phyloP scores from a whole-genome alignment of 1,140 invertebrate species.

The Babylonia areolata region DNA sequence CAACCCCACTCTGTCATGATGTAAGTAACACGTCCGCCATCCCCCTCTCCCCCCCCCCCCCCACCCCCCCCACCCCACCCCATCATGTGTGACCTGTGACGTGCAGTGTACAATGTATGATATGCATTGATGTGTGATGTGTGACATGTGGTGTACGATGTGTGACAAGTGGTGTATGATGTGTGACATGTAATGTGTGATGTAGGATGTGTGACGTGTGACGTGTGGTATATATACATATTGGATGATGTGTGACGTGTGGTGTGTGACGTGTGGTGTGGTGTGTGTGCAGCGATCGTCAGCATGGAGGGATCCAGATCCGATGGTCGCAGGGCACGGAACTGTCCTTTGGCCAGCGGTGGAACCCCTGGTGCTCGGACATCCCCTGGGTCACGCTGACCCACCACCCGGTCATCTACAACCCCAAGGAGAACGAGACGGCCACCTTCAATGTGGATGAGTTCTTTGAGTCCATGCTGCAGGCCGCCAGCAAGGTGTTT shows the following conservation, averaged over 20 bases:
- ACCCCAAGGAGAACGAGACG: conserved; percentile 78
- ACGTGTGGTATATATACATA: too few relatives aligned
- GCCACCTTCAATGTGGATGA: conserved; percentile 74
- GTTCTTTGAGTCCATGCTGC: conserved; percentile 69
- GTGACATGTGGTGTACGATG: too few relatives aligned
- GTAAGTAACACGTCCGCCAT: conserved; percentile 81
- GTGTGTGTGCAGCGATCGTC: conserved; percentile 74
- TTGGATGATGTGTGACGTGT: too few relatives aligned
- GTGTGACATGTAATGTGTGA: too few relatives aligned
- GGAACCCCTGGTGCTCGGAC: conserved; percentile 89
- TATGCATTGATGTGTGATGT: too few relatives aligned
- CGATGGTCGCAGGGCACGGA: conserved; percentile 86
- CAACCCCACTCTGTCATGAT: conserved; percentile 87
- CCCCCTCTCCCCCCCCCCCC: too few relatives aligned
- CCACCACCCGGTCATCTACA: conserved; percentile 88
- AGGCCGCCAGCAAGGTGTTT: conserved; percentile 62
- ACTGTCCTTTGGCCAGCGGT: conserved; percentile 83
- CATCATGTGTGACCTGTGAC: too few relatives aligned
- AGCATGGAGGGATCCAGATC: conserved; percentile 84
- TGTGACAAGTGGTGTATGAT: too few relatives aligned
- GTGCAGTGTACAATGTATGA: too few relatives aligned
- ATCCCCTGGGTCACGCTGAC: conserved; percentile 87
- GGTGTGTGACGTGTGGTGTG: too few relatives aligned
- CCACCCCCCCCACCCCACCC: too few relatives aligned
- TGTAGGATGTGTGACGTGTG: too few relatives aligned